These are phyloP conservation scores for Heliconius hermathena DNA, from an alignment of 1,140 invertebrate species.

Conservation along the genomic window DNA sequence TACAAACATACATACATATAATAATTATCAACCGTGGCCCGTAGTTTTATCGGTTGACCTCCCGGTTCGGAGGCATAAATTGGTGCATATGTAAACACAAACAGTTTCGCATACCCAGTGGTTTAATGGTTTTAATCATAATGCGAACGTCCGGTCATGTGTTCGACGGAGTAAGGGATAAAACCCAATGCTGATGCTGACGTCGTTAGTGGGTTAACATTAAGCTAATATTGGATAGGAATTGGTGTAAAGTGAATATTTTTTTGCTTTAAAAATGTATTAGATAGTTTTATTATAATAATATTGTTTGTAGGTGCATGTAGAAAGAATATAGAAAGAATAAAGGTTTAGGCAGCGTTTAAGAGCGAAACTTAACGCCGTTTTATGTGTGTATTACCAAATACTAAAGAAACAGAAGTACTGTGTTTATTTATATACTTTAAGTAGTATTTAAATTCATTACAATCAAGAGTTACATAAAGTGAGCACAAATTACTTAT, in stretches of 20 bases:
- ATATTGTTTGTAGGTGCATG: too few relatives aligned
- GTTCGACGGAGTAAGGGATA: slow-evolving; percentile 10
- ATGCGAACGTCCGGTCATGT: slow-evolving; percentile 15
- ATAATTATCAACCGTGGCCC: slow-evolving; percentile 50
- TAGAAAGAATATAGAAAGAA: neutral
- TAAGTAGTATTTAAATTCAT: neutral
- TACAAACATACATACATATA: neutral
- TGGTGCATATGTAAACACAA: slow-evolving; percentile 42
- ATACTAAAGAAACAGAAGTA: neutral
- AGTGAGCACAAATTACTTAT: too few relatives aligned
- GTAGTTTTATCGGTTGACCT: slow-evolving; percentile 46
- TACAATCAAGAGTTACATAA: too few relatives aligned
- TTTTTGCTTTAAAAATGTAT: neutral
- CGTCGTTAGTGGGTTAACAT: neutral
- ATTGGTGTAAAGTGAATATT: neutral
- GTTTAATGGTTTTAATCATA: slow-evolving; percentile 26
- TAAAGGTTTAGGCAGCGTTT: neutral
- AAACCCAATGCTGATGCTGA: neutral
- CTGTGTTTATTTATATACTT: neutral
- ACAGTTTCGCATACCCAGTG: slow-evolving; percentile 24
- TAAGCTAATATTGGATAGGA: neutral
- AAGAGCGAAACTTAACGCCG: neutral
- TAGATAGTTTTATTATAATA: neutral
- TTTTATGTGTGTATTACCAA: neutral
- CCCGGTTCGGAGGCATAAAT: slow-evolving; percentile 44